A percentile compares a stretch with the other conserved stretches of the same genome.
Evolutionary conservation across 1,140 invertebrate species (phyloP).

Genomic region (Propsilocerus akamusi): DNA sequence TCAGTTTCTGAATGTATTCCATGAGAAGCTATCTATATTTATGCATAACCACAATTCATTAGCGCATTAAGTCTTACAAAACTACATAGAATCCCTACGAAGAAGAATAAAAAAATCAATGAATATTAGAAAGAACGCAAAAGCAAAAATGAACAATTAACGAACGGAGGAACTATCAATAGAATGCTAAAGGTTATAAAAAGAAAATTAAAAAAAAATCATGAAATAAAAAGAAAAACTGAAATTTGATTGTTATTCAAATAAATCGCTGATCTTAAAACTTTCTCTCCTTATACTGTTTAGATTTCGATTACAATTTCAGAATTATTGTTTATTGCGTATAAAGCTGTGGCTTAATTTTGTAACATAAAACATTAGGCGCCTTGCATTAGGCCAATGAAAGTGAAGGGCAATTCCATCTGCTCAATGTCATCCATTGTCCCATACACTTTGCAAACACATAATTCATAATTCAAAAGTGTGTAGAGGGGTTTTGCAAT

Average conservation of each 20-base stretch:
- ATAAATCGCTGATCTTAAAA: neutral
- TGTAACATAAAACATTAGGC: no score
- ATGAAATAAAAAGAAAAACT: conserved; percentile 1
- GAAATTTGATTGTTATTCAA: conserved; percentile 5
- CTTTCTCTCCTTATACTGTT: neutral
- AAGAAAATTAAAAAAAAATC: neutral
- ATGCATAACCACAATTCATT: neutral
- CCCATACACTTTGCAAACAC: no score
- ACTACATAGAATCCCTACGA: neutral
- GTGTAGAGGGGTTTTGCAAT: no score
- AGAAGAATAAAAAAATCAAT: conserved; percentile 3
- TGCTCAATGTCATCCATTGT: no score
- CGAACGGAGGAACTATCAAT: neutral
- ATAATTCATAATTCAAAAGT: no score
- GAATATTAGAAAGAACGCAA: neutral
- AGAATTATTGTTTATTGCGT: no score
- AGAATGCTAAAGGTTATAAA: neutral
- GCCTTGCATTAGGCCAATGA: no score
- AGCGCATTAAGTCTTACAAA: neutral
- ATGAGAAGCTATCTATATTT: conserved; percentile 6
- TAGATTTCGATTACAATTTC: no score
- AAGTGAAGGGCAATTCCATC: no score
- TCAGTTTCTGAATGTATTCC: no score
- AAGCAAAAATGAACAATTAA: no score
- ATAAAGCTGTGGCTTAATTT: neutral